phyloP scores from a whole-genome alignment of 2,888 invertebrate genomes.

The Sclerodermus sp. region DNA sequence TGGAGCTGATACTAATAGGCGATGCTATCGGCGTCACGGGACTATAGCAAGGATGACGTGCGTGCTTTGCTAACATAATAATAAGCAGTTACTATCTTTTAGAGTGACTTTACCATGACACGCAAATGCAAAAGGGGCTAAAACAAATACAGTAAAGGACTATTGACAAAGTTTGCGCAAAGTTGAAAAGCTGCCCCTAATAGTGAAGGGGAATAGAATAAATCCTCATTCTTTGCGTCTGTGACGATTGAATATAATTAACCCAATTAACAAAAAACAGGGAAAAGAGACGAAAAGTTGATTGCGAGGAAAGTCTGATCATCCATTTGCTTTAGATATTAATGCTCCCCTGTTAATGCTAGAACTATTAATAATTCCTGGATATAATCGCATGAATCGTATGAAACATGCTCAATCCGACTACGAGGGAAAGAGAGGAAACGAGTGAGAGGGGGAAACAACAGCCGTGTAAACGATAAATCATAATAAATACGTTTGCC shows the following conservation, averaged over 20 bases:
- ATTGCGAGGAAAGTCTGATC: slow-evolving; percentile 18
- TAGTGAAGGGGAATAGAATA: too few species aligned
- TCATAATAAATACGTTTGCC: slow-evolving; percentile 54
- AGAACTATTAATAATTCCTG: slow-evolving; percentile 49
- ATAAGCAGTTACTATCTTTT: slow-evolving; percentile 14
- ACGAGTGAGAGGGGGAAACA: slow-evolving; percentile 28
- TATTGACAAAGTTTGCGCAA: too few species aligned
- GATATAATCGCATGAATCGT: slow-evolving; percentile 50
- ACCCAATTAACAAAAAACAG: not conserved
- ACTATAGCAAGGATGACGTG: slow-evolving; percentile 17
- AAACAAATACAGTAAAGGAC: slow-evolving; percentile 2
- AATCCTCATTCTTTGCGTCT: too few species aligned
- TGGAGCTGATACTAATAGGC: not conserved
- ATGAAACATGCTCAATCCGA: slow-evolving; percentile 36
- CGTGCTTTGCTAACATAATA: slow-evolving; percentile 18
- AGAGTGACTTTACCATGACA: not conserved
- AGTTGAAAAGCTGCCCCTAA: too few species aligned
- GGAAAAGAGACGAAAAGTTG: slow-evolving; percentile 3
- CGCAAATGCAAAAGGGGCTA: slow-evolving; percentile 1
- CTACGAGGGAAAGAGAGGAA: slow-evolving; percentile 14
- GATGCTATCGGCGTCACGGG: not conserved
- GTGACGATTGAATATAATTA: too few species aligned
- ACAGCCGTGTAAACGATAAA: slow-evolving; percentile 54
- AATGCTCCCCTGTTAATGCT: slow-evolving; percentile 45
- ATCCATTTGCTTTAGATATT: slow-evolving; percentile 49